Percentiles rank a stretch among this genome's conserved stretches.
Conservation (phyloP, 2,888 invertebrate species). For the Phortica magna region DNA sequence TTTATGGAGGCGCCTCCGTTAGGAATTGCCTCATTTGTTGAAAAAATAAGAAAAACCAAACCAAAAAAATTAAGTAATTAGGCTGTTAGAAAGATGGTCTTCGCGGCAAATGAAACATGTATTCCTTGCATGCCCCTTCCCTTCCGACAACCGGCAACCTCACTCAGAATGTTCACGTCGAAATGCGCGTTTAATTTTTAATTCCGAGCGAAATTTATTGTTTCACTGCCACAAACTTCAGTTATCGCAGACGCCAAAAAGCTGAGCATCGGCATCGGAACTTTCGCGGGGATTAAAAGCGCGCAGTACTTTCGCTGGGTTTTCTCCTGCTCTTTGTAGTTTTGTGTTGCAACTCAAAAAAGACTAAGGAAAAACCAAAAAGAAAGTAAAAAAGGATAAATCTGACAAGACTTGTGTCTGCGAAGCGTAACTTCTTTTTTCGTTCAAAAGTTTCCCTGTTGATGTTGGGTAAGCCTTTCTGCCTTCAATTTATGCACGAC, state of each 20-base stretch:
- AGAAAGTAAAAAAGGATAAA: background rate
- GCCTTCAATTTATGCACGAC: conserved; percentile 21
- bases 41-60: conserved; percentile 40
- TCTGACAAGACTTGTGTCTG: background rate
- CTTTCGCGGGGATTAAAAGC: conserved; percentile 43
- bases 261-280: conserved; percentile 41
- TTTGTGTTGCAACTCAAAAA: background rate
- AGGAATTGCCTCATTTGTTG: background rate
- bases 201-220: conserved; percentile 72
- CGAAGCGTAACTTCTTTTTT: conserved; percentile 9
- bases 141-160: background rate
- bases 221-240: conserved; percentile 66
- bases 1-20: conserved; percentile 55
- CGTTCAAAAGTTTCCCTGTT: background rate
- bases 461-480: conserved; percentile 14
- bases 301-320: conserved; percentile 27
- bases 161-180: background rate
- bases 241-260: conserved; percentile 58
- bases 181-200: conserved; percentile 69
- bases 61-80: conserved; percentile 40
- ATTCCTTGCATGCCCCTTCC: conserved; percentile 24
- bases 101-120: conserved; percentile 43
- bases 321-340: conserved; percentile 3
- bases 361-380: background rate
- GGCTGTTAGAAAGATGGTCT: conserved; percentile 49